Base-by-base conservation (phyloP, 2,113 vertebrate genomes). In the Sinosuthora webbiana region DNA sequence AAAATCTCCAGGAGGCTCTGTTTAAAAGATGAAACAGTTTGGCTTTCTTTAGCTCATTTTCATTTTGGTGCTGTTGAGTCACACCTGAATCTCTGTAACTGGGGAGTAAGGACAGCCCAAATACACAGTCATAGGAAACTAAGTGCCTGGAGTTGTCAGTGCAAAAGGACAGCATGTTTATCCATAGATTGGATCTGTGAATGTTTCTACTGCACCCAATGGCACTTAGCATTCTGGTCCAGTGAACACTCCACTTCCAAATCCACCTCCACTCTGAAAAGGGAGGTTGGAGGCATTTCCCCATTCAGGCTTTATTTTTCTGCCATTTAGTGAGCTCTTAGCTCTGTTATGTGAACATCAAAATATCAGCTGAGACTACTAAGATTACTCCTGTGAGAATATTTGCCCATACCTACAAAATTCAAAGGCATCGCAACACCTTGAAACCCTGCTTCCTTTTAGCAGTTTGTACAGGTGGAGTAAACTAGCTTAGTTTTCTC, bases 401-500 rank as follows among this genome's bases (percentile, higher is more conserved):
- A 69, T 67, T 69, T 91, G 84, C 47, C 59, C 59, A 74, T 74
- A 65, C 45, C 65, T 70, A 45, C 39, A 37, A 70, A 82, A 79
- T 90, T 80, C 75, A 69, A 73, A 85, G 87, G 39, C 24, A 33
- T 79, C 6, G 10, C 63, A 57, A 8, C 11, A 30, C 50, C 53
- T 82, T 57, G 70, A 82, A 82, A 68, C 6, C 8, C 47, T 56
- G 4, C 65, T 87, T 94, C 39, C 71, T 88, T 93, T 92, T 69
- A 89, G 42, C 69, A 45, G 37, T 81, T 86, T 68, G 65, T 75
- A 74, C n/a, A 92, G 71, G 62, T 76, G 68, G 60, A 90, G 53
- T 62, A 97, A 94, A 93, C 52, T 24, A 64, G 59, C 59, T 55
- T 87, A 53, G 91, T 96, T 95, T 80, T 56, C 57, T 82, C 27